Percentiles rank a stretch among this genome's conserved stretches.
phyloP scores from a whole-genome alignment of 2,888 invertebrate genomes.

The Andrena hattorfiana region DNA sequence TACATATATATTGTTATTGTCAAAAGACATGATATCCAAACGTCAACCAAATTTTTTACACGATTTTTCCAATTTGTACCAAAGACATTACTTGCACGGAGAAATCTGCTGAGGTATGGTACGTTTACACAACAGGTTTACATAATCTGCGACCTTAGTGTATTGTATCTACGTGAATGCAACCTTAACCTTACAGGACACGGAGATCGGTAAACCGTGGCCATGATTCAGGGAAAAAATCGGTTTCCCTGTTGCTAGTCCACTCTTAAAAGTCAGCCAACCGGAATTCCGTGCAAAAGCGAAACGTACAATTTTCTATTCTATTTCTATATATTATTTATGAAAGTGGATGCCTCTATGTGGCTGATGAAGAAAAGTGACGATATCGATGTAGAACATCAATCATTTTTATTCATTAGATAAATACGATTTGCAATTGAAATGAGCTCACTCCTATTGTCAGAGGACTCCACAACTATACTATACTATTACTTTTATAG shows the following conservation, averaged over 20 bases:
- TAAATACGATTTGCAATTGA: too few relatives aligned
- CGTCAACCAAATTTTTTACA: background rate
- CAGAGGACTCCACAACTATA: too few relatives aligned
- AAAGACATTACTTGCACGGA: background rate
- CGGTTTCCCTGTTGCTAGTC: slow-evolving; percentile 20
- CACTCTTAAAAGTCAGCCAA: slow-evolving; percentile 33
- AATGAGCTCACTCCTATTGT: too few relatives aligned
- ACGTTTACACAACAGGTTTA: slow-evolving; percentile 46
- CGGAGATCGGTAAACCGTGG: slow-evolving; percentile 34
- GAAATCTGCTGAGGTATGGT: slow-evolving; percentile 5
- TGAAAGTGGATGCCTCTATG: too few relatives aligned
- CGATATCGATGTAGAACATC: too few relatives aligned
- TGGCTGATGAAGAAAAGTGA: too few relatives aligned
- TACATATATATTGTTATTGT: too few relatives aligned
- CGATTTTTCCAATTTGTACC: slow-evolving; percentile 9
- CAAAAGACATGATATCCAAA: too few relatives aligned
- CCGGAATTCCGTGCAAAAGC: slow-evolving; percentile 15
- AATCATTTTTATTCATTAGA: too few relatives aligned
- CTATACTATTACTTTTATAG: too few relatives aligned
- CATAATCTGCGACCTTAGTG: slow-evolving; percentile 50
- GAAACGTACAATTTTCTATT: too few relatives aligned
- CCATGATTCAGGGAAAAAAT: slow-evolving; percentile 10
- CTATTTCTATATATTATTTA: too few relatives aligned
- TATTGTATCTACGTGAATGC: slow-evolving; percentile 51
- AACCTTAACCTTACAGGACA: slow-evolving; percentile 69